These are phyloP conservation scores for Lasiommata megera DNA, from an alignment of 2,888 invertebrate species.

Conservation along the genomic window DNA sequence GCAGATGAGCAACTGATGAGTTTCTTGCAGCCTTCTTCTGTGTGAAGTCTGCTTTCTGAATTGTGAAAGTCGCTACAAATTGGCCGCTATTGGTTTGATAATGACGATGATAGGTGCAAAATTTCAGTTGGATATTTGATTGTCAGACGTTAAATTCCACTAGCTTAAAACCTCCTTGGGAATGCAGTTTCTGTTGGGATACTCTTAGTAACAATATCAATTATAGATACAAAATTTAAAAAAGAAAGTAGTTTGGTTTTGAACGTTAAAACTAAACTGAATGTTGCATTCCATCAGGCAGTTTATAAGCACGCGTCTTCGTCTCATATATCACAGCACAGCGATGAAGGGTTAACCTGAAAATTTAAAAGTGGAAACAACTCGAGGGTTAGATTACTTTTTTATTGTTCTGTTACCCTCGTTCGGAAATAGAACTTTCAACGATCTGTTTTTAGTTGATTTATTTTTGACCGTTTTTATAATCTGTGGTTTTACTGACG, in stretches of 20 bases:
- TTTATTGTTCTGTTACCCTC: constrained; percentile 56
- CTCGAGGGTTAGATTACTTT: constrained; percentile 56
- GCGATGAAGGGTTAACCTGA: constrained; percentile 56
- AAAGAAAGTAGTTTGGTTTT: background rate
- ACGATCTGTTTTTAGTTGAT: constrained; percentile 54
- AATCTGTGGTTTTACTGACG: constrained; percentile 38
- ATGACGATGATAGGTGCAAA: too few species aligned
- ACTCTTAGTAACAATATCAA: too few species aligned
- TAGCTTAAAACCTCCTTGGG: too few species aligned
- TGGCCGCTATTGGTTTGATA: too few species aligned
- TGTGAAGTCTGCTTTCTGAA: too few species aligned
- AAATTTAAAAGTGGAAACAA: constrained; percentile 68
- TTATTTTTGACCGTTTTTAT: constrained; percentile 46
- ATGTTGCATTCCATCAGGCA: constrained; percentile 56
- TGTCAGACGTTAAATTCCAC: too few species aligned
- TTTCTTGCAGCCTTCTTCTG: too few species aligned
- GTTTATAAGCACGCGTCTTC: constrained; percentile 57
- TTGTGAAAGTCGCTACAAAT: too few species aligned
- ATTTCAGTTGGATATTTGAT: too few species aligned
- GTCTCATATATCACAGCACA: constrained; percentile 52
- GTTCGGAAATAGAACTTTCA: constrained; percentile 65
- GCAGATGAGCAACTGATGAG: too few species aligned
- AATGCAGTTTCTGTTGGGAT: too few species aligned
- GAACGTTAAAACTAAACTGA: constrained; percentile 41
- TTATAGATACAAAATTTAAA: too few species aligned